Base-by-base conservation (phyloP, 2,113 vertebrate genomes). In the Circaetus gallicus region DNA sequence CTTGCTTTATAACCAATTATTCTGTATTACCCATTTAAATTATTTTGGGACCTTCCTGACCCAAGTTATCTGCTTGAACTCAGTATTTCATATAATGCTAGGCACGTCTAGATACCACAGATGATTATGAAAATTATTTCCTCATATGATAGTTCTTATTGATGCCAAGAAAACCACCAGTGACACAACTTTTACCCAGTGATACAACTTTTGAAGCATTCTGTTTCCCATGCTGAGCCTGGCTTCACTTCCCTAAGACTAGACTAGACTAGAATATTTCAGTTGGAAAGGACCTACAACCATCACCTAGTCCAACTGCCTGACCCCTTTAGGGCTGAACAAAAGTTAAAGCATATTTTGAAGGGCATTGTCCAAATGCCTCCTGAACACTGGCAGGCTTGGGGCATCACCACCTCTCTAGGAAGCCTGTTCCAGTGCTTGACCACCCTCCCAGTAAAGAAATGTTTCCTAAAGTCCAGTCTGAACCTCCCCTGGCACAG, bases 131-230 rank as follows among this genome's bases (percentile, higher is more conserved):
- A 52, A 82, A 72, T 49, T 50, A 73, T 24, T 65, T 85, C 13
- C 13, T 50, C 15, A 7, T 16, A 55, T 0, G 0, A 47, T 3
- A 89, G 32, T 8, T 79, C 21, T 34, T 65, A 74, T 0, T 45
- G 11, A 74, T 36, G 14, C 8, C 9, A 42, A 55, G 42, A 69
- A 63, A 31, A 6, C 7, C 14, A 49, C 7, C 7, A 59, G 3
- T 17, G 21, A 81, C 31, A 31, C 0, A 1, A 36, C 40, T 84
- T 72, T 18, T 11, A 43, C 12, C 11, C 40, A 63, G 34, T 13
- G 24, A 31, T 16, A n/a, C 2, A 4, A 49, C 20, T n/a, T 90
- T 19, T 40, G 21, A 86, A 83, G 9, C 14, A 83, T 31, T 10
- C 19, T 7, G 13, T 29, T 42, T 74, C 21, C 32, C 32, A 50